Evolutionary conservation across 1,140 invertebrate genomes (phyloP).

Genomic region (Hyles euphorbiae): DNA sequence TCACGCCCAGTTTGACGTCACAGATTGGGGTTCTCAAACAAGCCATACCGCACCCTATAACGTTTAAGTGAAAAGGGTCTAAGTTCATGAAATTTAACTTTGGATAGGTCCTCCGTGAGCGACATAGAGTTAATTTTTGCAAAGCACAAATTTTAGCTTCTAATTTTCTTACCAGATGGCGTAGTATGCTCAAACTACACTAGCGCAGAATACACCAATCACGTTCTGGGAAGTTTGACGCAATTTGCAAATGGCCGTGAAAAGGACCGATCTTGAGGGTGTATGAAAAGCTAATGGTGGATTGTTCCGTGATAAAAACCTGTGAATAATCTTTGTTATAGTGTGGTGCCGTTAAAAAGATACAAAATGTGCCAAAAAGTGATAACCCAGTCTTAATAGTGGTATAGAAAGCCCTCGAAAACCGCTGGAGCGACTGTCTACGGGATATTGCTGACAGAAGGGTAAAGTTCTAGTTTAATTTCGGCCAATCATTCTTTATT

Average conservation of each 20-base stretch:
- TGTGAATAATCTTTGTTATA: conserved; percentile 60
- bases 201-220: conserved; percentile 66
- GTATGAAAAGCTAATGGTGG: conserved; percentile 72
- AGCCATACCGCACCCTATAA: conserved; percentile 68
- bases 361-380: conserved; percentile 74
- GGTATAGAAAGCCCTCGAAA: conserved; percentile 64
- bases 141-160: conserved; percentile 35
- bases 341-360: conserved; percentile 62
- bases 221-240: conserved; percentile 65
- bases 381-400: conserved; percentile 74
- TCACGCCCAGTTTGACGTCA: conserved; percentile 76
- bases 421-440: conserved; percentile 64
- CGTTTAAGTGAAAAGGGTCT: conserved; percentile 33
- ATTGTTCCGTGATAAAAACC: conserved; percentile 65
- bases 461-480: conserved; percentile 66
- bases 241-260: conserved; percentile 76
- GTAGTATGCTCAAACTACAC: conserved; percentile 40
- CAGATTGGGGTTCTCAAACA: conserved; percentile 62
- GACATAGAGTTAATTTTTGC: conserved; percentile 28
- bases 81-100: conserved; percentile 20
- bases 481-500: conserved; percentile 21
- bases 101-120: conserved; percentile 14
- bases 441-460: conserved; percentile 68
- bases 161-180: conserved; percentile 42
- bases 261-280: conserved; percentile 70